Conservation (phyloP, 1,140 invertebrate genomes). For the Reticulitermes speratus region DNA sequence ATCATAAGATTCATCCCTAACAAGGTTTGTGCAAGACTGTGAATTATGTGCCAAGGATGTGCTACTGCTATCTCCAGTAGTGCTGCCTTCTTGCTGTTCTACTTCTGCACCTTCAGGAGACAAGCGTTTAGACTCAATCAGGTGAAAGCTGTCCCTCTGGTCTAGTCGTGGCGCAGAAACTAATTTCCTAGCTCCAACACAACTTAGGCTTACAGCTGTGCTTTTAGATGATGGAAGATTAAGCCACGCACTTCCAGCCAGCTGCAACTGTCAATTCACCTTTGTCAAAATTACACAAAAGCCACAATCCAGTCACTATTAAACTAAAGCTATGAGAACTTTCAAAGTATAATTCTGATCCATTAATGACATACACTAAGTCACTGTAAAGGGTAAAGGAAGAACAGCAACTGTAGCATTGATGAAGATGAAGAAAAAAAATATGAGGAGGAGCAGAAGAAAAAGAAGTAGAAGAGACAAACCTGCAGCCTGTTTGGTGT, state of each 20-base stretch:
- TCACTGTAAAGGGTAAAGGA: too few species aligned
- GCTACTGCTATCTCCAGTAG: background rate
- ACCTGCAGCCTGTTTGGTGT: background rate
- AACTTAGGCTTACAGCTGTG: background rate
- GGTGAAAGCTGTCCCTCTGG: background rate
- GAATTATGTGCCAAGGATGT: background rate
- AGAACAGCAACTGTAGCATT: too few species aligned
- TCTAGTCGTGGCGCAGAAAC: background rate
- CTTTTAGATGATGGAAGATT: background rate
- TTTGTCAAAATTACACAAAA: too few species aligned
- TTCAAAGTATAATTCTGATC: too few species aligned
- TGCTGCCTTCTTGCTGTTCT: background rate
- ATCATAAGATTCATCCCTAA: conserved; percentile 34
- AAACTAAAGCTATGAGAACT: too few species aligned
- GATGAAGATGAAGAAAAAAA: too few species aligned
- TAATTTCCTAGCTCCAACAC: background rate
- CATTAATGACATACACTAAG: too few species aligned
- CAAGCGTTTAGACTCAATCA: background rate
- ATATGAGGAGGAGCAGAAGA: too few species aligned
- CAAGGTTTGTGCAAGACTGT: background rate
- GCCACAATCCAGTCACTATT: too few species aligned
- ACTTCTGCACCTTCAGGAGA: background rate
- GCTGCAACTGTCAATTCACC: background rate
- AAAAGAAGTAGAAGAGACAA: background rate
- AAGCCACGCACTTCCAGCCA: background rate